Percentiles rank a stretch among this genome's conserved stretches.
phyloP scores from a whole-genome alignment of 64 coral and sea anemone species.

The Montipora efflorescens region DNA sequence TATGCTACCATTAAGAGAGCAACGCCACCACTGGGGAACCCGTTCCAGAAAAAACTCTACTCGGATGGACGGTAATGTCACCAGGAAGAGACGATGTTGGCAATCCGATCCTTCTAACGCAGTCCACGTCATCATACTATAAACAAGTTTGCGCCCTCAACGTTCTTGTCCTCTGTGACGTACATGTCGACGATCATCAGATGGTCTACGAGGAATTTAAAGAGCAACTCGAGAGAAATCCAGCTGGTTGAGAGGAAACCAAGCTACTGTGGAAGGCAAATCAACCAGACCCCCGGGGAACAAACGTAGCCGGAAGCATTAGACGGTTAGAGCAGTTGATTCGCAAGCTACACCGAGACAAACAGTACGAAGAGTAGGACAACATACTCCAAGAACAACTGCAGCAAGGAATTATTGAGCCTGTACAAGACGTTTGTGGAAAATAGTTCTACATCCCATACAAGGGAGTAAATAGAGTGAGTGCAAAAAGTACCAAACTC shows the following conservation, averaged over 20 bases:
- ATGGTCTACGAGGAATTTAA: conserved; percentile 31
- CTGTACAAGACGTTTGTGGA: neutral
- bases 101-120: neutral
- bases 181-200: no score
- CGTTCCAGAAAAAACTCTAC: neutral
- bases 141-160: no score
- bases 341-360: conserved; percentile 13
- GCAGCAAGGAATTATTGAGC: conserved; percentile 5
- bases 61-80: neutral
- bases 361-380: conserved; percentile 24
- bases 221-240: conserved; percentile 46
- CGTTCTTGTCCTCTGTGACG: no score
- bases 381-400: conserved; percentile 36
- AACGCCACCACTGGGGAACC: neutral
- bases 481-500: conserved; percentile 34
- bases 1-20: neutral
- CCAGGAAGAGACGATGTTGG: neutral
- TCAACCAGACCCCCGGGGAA: conserved; percentile 2
- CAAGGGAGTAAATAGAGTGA: conserved; percentile 13
- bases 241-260: neutral
- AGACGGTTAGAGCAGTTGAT: conserved; percentile 28
- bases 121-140: no score
- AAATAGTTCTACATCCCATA: conserved; percentile 12
- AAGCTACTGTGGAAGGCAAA: conserved; percentile 31
- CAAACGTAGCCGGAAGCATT: conserved; percentile 17